A percentile compares a stretch with the other conserved stretches of the same genome.
Conservation (phyloP, 2,888 invertebrate genomes). For the Loripinus fragilis region DNA sequence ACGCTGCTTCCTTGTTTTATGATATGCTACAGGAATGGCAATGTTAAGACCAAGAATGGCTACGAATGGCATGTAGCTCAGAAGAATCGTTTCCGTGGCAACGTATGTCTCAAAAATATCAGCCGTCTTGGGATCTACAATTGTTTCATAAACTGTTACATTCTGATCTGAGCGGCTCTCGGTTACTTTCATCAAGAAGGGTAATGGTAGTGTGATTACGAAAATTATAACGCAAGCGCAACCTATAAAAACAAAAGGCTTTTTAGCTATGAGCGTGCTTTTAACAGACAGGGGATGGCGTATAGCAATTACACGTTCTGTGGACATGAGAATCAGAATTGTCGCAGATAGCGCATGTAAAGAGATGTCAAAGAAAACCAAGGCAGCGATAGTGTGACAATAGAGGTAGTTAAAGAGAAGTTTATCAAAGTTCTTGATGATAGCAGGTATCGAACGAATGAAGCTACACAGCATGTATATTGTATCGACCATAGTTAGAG, state of each 20-base stretch:
- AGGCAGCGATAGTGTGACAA: not conserved
- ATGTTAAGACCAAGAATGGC: not conserved
- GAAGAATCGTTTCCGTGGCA: not conserved
- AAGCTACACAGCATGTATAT: not conserved
- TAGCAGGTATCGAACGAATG: not conserved
- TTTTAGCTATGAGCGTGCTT: not conserved
- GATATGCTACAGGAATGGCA: not conserved
- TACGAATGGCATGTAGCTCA: not conserved
- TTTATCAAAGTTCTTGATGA: not conserved
- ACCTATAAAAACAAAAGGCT: not conserved
- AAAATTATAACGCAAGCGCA: not conserved
- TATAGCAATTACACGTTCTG: not conserved
- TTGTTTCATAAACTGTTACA: not conserved
- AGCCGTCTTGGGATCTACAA: not conserved
- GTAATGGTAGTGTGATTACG: not conserved
- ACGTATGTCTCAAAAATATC: not conserved
- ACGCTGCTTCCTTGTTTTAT: not conserved
- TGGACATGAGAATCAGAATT: not conserved
- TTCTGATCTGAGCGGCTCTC: not conserved
- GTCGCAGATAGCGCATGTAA: not conserved
- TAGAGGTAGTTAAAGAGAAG: not conserved
- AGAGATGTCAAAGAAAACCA: not conserved
- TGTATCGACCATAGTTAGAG: not conserved
- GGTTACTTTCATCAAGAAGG: not conserved
- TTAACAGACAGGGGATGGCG: not conserved